A percentile compares a stretch with the other conserved stretches of the same genome.
phyloP scores from a whole-genome alignment of 2,113 vertebrate species.

The Genyomyrus donnyi region DNA sequence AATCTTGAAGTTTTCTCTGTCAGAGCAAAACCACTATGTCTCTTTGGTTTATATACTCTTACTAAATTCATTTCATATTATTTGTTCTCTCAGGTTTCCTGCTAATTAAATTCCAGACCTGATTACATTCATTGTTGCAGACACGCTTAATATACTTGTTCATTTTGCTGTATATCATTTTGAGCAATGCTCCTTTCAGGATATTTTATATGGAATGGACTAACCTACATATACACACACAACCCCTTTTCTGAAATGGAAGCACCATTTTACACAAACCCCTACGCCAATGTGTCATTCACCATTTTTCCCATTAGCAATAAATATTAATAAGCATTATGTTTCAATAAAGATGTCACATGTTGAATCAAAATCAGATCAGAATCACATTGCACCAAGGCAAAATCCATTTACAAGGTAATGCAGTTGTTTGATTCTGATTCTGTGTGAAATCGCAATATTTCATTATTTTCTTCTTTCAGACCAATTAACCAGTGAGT shows the following conservation, averaged over 20 bases:
- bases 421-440: not conserved
- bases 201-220: not conserved
- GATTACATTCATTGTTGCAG: not conserved
- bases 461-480: not conserved
- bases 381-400: not conserved
- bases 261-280: not conserved
- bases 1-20: not conserved
- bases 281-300: not conserved
- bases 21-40: not conserved
- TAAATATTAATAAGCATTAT: not conserved
- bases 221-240: not conserved
- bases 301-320: not conserved
- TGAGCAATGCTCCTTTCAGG: not conserved
- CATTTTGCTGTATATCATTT: not conserved
- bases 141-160: not conserved
- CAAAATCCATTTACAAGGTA: not conserved
- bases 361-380: not conserved
- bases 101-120: not conserved
- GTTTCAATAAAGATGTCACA: not conserved
- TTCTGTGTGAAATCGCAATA: not conserved
- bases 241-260: not conserved
- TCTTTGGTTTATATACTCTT: not conserved
- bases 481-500: not conserved
- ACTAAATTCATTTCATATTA: not conserved
- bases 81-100: not conserved